Base-by-base conservation (phyloP, 2,797 vertebrate genomes). In the Acanthurus leucopareius region DNA sequence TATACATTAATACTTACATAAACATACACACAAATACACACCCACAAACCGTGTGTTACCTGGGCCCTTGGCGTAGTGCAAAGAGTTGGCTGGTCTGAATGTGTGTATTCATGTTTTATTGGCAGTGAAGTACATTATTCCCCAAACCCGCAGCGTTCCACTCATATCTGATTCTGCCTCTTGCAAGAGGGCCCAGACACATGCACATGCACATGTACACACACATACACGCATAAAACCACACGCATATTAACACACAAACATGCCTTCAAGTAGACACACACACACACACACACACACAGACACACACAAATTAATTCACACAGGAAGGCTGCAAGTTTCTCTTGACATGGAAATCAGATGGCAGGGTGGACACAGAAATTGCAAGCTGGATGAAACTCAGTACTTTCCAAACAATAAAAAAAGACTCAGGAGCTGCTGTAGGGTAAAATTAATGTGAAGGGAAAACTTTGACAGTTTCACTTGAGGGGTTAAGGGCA, bases 51-150 rank as follows among this genome's bases (percentile, higher is more conserved):
- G 52, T 80, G 66, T 70, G 56, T 71, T 85, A 90, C 89, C 86
- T 82, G 65, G 77, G 77, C 88, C 81, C 66, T 80, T 64, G 60
- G 66, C 79, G 83, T 19, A 73, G 68, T 76, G 88, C 70, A 71
- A 73, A 87, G 69, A 75, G 16, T 86, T 91, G 87, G 84, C 91
- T 88, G 67, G 20, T 81, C 85, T 93, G 80, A 92, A 92, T 89
- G 89, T 94, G 89, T 92, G 92, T 91, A 95, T 95, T 96, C 90
- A 94, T 92, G 91, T 92, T 91, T 95, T 91, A 93, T 93, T 94
- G 88, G 91, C 92, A 94, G 89, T 88, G 90, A 90, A 81, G 85
- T 90, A 88, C 90, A 93, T 94, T 93, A 92, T 93, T 90, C 89
- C 86, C 82, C 82, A 91, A 93, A 93, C 86, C 93, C 93, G 61